A percentile compares a stretch with the other conserved stretches of the same genome.
These are phyloP conservation scores for Tenualosa ilisha DNA, from an alignment of 2,797 vertebrate species.

Conservation along the genomic window DNA sequence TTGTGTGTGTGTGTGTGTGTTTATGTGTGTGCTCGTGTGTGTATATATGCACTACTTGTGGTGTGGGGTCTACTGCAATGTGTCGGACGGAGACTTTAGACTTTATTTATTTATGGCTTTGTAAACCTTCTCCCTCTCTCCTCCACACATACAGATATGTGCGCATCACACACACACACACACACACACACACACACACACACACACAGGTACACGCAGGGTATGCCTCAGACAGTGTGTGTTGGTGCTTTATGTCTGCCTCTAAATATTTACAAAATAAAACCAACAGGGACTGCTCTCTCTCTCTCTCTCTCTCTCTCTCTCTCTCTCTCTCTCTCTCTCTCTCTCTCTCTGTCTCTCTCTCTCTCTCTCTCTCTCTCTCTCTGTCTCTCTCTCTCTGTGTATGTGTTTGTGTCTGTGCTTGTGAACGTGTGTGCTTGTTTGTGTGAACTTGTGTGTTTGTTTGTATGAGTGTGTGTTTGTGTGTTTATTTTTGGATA, in stretches of 20 bases:
- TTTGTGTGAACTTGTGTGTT: neutral
- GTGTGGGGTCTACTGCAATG: neutral
- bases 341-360: neutral
- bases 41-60: neutral
- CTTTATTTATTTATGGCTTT: too few species aligned
- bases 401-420: neutral
- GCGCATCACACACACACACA: neutral
- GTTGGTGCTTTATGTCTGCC: slow-evolving; percentile 46
- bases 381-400: neutral
- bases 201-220: neutral
- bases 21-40: neutral
- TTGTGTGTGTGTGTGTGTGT: neutral
- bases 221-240: neutral
- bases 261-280: slow-evolving; percentile 53
- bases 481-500: neutral
- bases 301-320: too few species aligned
- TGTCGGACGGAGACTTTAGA: too few species aligned
- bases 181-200: neutral
- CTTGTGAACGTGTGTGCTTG: neutral
- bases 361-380: too few species aligned
- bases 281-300: neutral
- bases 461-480: neutral
- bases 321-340: neutral
- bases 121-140: too few species aligned
- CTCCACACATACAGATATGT: too few species aligned